A percentile compares a stretch with the other conserved stretches of the same genome.
Conservation (phyloP, 2,888 invertebrate species). For the Liodrosophila aerea region DNA sequence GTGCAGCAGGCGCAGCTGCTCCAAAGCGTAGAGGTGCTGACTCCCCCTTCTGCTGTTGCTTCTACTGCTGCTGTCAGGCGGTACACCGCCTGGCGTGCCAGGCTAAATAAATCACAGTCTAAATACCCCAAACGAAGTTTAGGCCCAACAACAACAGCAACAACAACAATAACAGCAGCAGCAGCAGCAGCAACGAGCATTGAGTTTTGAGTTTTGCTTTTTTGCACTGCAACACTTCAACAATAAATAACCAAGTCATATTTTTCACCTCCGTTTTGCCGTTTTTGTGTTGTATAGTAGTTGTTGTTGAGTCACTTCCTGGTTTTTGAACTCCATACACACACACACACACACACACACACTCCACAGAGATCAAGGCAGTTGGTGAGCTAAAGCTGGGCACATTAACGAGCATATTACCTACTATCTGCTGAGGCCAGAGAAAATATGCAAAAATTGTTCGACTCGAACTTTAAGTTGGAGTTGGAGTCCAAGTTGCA, state of each 20-base stretch:
- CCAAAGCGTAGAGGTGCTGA: conserved; percentile 17
- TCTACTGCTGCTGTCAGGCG: conserved; percentile 34
- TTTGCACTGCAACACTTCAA: conserved; percentile 77
- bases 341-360: conserved; percentile 11
- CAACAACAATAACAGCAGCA: too few species aligned
- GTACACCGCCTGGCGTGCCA: conserved; percentile 68
- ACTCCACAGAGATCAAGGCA: conserved; percentile 40
- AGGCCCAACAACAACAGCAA: conserved; percentile 48
- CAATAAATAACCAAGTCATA: conserved; percentile 78
- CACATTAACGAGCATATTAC: conserved; percentile 77
- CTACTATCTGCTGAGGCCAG: conserved; percentile 67
- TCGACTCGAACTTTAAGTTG: conserved; percentile 14
- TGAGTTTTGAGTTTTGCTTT: conserved; percentile 23
- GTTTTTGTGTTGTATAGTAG: conserved; percentile 47
- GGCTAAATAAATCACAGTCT: conserved; percentile 71
- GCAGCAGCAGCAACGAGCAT: too few species aligned
- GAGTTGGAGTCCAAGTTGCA: conserved; percentile 20
- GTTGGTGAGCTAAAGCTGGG: conserved; percentile 46
- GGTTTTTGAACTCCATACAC: conserved; percentile 66
- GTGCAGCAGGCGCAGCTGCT: conserved; percentile 12
- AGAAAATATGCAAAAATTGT: conserved; percentile 74
- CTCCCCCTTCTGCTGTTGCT: conserved; percentile 2
- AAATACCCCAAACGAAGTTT: conserved; percentile 75
- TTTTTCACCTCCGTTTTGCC: conserved; percentile 70
- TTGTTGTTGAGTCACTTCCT: conserved; percentile 76